Base-by-base conservation (phyloP, 2,888 invertebrate species). In the Drosophila stalkeri region DNA sequence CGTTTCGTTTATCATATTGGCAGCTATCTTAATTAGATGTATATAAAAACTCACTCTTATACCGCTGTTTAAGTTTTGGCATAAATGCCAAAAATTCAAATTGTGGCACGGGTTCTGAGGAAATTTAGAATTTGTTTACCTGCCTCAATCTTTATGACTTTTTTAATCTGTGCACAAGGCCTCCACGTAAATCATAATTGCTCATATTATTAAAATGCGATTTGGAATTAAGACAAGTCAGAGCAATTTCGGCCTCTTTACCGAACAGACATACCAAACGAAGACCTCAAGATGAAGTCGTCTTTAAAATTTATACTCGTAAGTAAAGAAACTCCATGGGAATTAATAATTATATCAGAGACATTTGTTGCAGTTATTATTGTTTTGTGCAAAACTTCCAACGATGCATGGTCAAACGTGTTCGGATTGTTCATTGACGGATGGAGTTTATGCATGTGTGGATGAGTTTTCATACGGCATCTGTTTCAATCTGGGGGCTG, bases 401-500 rank as follows among this genome's bases (percentile, higher is more conserved):
- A 35, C 27, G 57, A 57, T 57, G 1, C 20, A 43, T 35, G 39
- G 63, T n/a, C 52, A 62, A 59, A 61, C 44, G 1, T 84, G 81
- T 51, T 55, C 63, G 14, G 72, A 86, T 60, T 86, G 86, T 35
- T 56, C 61, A 23, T 20, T 61, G 7, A 81, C 87, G 3, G 56
- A 20, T 18, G 7, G 2, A 0, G 55, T 57, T 3, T 84, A 84
- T 43, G 90, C 72, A 14, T 86, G 86, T 47, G 1, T 86, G 1
- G 70, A 63, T 64, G 87, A 86, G 55, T 54, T 52, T 9, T 56
- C 54, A 6, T 86, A 43, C 39, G 86, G 87, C 7, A n/a, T 83
- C 5, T 86, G 90, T 18, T 74, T 57, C 20, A 18, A 16, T n/a
- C 4, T 18, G 23, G 54, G 7, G 0, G 2, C 0, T 3, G 70